Percentiles rank a stretch among this genome's conserved stretches.
These are phyloP conservation scores for Drosophila helvetica DNA, from an alignment of 2,888 invertebrate genomes.

Conservation along the genomic window DNA sequence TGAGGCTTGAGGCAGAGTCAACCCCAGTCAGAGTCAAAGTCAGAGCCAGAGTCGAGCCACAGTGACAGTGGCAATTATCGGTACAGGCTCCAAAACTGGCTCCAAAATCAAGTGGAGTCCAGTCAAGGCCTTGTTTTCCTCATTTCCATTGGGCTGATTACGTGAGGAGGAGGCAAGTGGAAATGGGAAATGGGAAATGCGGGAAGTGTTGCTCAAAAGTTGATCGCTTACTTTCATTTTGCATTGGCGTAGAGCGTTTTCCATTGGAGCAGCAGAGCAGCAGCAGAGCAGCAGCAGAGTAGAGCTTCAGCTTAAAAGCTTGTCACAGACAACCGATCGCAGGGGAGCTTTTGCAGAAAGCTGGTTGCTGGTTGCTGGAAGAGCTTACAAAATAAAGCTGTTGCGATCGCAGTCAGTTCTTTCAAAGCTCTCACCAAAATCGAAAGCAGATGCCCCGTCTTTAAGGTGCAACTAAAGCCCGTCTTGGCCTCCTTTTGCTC, in stretches of 20 bases:
- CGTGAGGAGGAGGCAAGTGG: conserved; percentile 25
- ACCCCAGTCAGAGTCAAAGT: background rate
- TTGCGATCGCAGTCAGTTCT: too few relatives aligned
- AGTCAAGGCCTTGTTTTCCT: conserved; percentile 64
- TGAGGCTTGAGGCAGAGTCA: conserved; percentile 6
- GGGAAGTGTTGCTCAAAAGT: conserved; percentile 15
- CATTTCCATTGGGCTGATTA: conserved; percentile 47
- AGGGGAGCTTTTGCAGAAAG: too few relatives aligned
- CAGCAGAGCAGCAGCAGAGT: background rate
- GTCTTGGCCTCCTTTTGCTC: too few relatives aligned
- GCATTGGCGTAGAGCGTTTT: conserved; percentile 4
- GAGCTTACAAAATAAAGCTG: too few relatives aligned
- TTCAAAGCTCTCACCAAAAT: too few relatives aligned
- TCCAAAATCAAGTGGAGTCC: conserved; percentile 16
- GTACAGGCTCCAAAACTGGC: conserved; percentile 46
- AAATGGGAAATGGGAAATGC: conserved; percentile 23
- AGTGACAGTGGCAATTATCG: too few relatives aligned
- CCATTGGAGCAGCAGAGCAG: background rate
- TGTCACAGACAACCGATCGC: too few relatives aligned
- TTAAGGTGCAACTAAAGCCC: too few relatives aligned
- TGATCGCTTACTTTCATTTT: conserved; percentile 65
- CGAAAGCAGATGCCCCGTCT: too few relatives aligned
- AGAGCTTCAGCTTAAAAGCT: too few relatives aligned
- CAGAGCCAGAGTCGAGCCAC: too few relatives aligned
- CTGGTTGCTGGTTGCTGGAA: too few relatives aligned